A percentile compares a stretch with the other conserved stretches of the same genome.
Conservation (phyloP, 2,888 invertebrate species). For the Neoaliturus tenellus region DNA sequence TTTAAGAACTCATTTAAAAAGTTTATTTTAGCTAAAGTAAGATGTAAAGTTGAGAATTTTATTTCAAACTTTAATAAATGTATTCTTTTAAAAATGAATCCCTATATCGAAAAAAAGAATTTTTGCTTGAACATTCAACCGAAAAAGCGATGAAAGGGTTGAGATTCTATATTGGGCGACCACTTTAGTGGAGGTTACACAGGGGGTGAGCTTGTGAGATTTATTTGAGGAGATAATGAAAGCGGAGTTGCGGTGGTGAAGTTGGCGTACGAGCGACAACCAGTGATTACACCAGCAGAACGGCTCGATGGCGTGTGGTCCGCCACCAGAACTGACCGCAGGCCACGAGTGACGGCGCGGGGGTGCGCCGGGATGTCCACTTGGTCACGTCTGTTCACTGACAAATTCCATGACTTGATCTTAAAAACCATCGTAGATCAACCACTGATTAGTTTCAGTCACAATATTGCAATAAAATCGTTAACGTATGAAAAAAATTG, state of each 20-base stretch:
- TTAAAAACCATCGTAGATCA: too few relatives aligned
- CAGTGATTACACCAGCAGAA: background rate
- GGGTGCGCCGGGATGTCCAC: background rate
- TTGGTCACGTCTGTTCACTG: too few relatives aligned
- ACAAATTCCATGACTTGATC: too few relatives aligned
- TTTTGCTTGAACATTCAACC: background rate
- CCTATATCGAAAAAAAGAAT: too few relatives aligned
- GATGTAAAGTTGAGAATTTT: too few relatives aligned
- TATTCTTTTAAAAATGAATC: too few relatives aligned
- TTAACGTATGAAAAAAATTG: too few relatives aligned
- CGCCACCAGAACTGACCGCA: background rate
- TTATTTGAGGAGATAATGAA: background rate
- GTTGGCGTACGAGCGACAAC: background rate
- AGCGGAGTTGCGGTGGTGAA: background rate
- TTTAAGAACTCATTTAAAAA: too few relatives aligned
- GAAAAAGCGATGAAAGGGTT: background rate
- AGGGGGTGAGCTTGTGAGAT: background rate
- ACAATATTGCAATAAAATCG: too few relatives aligned
- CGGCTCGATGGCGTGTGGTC: conserved; percentile 8
- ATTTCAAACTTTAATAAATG: too few relatives aligned
- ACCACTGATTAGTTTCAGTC: too few relatives aligned
- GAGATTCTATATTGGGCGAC: background rate
- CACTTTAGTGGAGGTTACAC: background rate
- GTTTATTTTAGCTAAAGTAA: too few relatives aligned
- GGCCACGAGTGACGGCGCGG: background rate